Evolutionary conservation across 2,797 vertebrate genomes (phyloP).

Genomic region (Dryobates pubescens): DNA sequence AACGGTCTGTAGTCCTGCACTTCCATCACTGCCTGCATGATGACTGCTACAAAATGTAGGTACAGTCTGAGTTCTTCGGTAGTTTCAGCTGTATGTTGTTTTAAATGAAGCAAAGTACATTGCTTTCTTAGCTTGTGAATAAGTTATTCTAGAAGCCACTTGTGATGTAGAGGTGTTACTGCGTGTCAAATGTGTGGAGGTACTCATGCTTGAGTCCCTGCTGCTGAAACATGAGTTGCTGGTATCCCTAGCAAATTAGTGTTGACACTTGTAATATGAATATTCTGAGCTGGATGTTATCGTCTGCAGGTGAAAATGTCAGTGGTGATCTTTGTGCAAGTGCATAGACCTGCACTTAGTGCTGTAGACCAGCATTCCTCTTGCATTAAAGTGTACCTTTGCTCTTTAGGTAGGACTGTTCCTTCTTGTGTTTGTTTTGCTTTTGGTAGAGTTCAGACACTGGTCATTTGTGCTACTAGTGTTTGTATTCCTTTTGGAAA

Average conservation of each 20-base stretch:
- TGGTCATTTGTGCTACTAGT: neutral
- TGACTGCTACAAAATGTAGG: neutral
- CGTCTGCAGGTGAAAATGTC: neutral
- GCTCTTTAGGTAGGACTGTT: neutral
- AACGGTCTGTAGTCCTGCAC: neutral
- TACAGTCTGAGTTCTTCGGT: neutral
- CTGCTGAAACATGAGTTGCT: neutral
- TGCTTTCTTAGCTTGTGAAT: neutral
- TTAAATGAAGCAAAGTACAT: neutral
- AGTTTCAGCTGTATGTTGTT: neutral
- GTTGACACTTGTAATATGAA: neutral
- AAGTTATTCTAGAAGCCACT: neutral
- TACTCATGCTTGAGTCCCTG: neutral
- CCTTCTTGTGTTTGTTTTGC: neutral
- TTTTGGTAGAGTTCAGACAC: neutral
- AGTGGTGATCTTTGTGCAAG: neutral
- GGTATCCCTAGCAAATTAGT: neutral
- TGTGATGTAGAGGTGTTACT: neutral
- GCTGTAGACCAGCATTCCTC: neutral
- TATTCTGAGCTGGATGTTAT: rapidly evolving
- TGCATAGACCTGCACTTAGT: neutral
- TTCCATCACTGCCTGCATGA: neutral
- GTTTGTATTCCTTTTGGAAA: neutral
- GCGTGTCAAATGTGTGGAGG: neutral
- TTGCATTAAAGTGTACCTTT: neutral